phyloP scores from a whole-genome alignment of 2,113 vertebrate species.

The Fulmarus glacialis region DNA sequence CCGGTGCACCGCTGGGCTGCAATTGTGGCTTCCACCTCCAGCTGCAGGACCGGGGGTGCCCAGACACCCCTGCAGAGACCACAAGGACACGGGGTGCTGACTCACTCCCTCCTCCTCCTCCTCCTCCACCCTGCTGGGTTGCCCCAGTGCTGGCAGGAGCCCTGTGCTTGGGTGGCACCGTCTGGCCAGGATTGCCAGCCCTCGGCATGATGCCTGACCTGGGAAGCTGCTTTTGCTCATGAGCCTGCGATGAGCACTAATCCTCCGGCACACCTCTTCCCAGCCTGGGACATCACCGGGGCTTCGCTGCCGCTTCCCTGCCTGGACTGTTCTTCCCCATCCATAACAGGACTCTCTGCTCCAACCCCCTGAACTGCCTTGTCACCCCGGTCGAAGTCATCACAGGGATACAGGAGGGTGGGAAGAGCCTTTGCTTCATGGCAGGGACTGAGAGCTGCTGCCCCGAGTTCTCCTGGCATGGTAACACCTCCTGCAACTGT shows the following conservation, averaged over 20 bases:
- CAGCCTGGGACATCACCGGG: background rate
- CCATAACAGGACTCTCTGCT: background rate
- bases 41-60: background rate
- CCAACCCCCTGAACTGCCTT: background rate
- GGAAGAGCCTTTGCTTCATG: background rate
- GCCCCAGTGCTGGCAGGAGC: background rate
- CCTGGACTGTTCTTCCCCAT: background rate
- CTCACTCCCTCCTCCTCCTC: background rate
- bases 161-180: background rate
- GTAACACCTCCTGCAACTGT: background rate
- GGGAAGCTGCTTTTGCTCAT: background rate
- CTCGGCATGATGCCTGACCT: background rate
- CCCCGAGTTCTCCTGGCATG: background rate
- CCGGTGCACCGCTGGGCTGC: background rate
- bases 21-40: background rate
- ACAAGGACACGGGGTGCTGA: rapidly evolving
- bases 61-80: background rate
- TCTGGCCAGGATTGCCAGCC: background rate
- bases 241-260: background rate
- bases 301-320: background rate
- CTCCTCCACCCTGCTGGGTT: background rate
- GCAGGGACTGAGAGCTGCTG: background rate
- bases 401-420: background rate
- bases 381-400: rapidly evolving
- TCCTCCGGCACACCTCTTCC: background rate